A percentile compares a stretch with the other conserved stretches of the same genome.
phyloP scores from a whole-genome alignment of 2,113 vertebrate genomes.

The Tinamus guttatus region DNA sequence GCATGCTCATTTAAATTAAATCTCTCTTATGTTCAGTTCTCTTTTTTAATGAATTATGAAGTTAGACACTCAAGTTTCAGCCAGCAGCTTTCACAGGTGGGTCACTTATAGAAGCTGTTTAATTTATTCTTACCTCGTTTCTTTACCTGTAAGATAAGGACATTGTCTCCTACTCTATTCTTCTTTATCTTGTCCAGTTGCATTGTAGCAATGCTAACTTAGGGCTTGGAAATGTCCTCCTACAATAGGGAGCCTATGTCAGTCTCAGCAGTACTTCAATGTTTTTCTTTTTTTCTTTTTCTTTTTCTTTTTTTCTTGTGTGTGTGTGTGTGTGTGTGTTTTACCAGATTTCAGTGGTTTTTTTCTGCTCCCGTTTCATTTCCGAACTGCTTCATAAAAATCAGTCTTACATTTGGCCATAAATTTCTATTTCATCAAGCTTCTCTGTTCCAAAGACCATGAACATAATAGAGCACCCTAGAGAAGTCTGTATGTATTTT shows the following conservation, averaged over 20 bases:
- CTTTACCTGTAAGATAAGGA: not conserved
- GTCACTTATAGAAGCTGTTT: not conserved
- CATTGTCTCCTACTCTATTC: not conserved
- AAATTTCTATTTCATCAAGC: not conserved
- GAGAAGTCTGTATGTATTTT: not conserved
- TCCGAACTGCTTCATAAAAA: not conserved
- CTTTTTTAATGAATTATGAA: not conserved
- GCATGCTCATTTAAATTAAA: not conserved
- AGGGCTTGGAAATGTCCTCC: not conserved
- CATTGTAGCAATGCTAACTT: not conserved
- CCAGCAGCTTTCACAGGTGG: not conserved
- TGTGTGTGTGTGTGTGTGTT: not conserved
- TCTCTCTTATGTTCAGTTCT: accelerated
- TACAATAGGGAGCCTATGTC: not conserved
- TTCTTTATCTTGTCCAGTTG: not conserved
- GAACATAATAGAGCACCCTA: not conserved
- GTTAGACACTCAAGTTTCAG: not conserved
- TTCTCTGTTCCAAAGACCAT: not conserved
- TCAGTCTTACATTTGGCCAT: not conserved
- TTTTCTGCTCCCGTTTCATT: not conserved
- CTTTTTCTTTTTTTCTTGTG: not conserved
- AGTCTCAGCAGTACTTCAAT: not conserved
- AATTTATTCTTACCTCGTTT: not conserved
- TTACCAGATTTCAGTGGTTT: not conserved
- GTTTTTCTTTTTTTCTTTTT: not conserved